Conservation (phyloP, 2,888 invertebrate species). For the Dicyrtomina minuta region DNA sequence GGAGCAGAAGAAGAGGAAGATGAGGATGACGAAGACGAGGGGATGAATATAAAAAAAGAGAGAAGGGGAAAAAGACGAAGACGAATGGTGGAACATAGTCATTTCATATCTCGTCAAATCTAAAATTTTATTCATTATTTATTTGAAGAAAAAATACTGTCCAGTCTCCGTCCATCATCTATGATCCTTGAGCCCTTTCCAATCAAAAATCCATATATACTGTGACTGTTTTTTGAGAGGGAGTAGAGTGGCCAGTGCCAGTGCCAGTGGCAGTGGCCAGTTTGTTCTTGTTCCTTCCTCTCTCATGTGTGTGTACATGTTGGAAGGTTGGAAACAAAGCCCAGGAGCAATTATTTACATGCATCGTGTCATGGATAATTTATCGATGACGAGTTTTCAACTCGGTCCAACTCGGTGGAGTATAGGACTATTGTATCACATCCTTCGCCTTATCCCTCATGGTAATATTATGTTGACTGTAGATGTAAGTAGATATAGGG, state of each 20-base stretch:
- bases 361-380: conserved; percentile 43
- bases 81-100: conserved; percentile 5
- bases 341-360: conserved; percentile 46
- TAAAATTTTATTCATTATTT: conserved; percentile 30
- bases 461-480: too few species aligned
- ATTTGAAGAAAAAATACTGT: conserved; percentile 29
- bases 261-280: too few species aligned
- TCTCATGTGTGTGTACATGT: neutral
- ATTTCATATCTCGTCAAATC: conserved; percentile 30
- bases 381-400: conserved; percentile 41
- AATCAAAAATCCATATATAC: conserved; percentile 33
- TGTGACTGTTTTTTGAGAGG: too few species aligned
- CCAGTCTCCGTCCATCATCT: conserved; percentile 26
- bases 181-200: conserved; percentile 32
- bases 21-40: neutral
- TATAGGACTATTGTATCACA: too few species aligned
- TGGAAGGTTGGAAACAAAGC: conserved; percentile 36
- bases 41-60: neutral
- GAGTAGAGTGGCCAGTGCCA: too few species aligned
- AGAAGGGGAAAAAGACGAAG: neutral
- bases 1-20: neutral
- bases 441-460: too few species aligned
- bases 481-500: neutral
- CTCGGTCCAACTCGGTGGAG: neutral
- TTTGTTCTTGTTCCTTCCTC: conserved; percentile 6